Conservation (phyloP, 2,797 vertebrate species). For the Lepus townsendii region DNA sequence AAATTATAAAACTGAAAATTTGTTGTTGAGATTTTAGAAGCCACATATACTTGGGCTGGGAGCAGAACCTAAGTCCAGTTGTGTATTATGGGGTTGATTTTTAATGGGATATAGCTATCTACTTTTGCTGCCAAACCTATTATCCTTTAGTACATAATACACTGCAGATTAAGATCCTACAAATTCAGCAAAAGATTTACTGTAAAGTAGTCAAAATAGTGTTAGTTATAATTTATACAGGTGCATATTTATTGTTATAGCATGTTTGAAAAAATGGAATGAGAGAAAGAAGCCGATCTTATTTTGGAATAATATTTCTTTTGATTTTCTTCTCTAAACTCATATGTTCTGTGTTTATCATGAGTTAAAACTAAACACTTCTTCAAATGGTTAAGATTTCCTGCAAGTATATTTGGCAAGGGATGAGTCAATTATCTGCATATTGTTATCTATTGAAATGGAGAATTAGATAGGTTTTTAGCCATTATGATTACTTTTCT, state of each 20-base stretch:
- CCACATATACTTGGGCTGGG: neutral
- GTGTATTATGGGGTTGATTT: constrained; percentile 60
- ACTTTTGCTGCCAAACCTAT: constrained; percentile 70
- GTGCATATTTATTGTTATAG: constrained; percentile 47
- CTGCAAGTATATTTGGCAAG: neutral
- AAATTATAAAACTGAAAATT: constrained; percentile 56
- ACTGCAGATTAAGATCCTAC: neutral
- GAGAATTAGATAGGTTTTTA: neutral
- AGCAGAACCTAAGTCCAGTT: neutral
- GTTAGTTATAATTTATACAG: constrained; percentile 65
- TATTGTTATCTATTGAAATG: constrained; percentile 41
- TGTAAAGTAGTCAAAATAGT: constrained; percentile 63
- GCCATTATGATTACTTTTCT: constrained; percentile 35
- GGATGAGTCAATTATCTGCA: constrained; percentile 33
- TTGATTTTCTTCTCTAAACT: constrained; percentile 58
- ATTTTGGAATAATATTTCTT: constrained; percentile 49
- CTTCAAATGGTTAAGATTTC: constrained; percentile 46
- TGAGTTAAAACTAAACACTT: constrained; percentile 11
- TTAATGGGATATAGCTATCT: constrained; percentile 48
- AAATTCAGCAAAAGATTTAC: constrained; percentile 61
- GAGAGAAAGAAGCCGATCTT: constrained; percentile 21
- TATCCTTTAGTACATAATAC: constrained; percentile 26
- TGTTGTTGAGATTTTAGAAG: constrained; percentile 39
- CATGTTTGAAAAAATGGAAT: constrained; percentile 42
- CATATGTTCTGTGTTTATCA: constrained; percentile 41